These are phyloP conservation scores for Rhynchotus rufescens DNA, from an alignment of 2,797 vertebrate species.

Conservation along the genomic window DNA sequence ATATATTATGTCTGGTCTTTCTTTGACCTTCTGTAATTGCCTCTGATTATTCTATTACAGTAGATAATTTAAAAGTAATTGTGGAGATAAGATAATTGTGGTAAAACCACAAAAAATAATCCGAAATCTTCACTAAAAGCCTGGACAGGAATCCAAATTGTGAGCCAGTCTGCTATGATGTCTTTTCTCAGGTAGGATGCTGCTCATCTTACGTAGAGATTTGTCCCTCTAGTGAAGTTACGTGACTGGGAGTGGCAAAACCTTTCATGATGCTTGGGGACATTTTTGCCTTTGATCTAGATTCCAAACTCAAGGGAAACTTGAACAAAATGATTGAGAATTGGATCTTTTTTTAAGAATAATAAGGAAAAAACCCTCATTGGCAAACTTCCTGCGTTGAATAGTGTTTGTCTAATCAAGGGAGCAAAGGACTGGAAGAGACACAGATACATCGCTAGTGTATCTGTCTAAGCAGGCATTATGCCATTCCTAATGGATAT, in stretches of 20 bases:
- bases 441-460: background rate
- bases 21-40: constrained; percentile 40
- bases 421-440: background rate
- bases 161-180: background rate
- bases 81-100: background rate
- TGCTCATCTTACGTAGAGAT: background rate
- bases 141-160: background rate
- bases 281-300: background rate
- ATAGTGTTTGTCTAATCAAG: background rate
- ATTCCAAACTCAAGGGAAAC: background rate
- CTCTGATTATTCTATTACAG: constrained; percentile 45
- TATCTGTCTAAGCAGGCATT: background rate
- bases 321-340: background rate
- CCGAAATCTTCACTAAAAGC: background rate
- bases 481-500: background rate
- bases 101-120: background rate
- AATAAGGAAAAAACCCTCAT: background rate
- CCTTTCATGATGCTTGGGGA: background rate
- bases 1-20: background rate
- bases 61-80: constrained; percentile 24
- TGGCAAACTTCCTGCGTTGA: background rate
- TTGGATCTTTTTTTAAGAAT: background rate
- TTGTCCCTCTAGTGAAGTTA: background rate
- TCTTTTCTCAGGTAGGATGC: background rate
- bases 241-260: background rate